Base-by-base conservation (phyloP, 2,113 vertebrate genomes). In the Ceuthmochares aereus region DNA sequence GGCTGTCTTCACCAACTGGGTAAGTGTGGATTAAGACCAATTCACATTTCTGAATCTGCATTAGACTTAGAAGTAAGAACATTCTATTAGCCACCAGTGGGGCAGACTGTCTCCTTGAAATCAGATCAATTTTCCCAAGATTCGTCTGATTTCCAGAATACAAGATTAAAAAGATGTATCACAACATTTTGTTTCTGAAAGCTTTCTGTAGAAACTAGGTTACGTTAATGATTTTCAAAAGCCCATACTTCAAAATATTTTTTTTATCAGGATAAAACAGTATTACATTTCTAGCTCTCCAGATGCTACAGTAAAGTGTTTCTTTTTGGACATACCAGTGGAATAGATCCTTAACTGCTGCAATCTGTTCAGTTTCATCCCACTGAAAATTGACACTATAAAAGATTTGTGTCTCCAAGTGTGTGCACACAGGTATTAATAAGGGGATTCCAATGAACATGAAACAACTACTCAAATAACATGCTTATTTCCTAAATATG, bases 1-100 rank as follows among this genome's bases (percentile, higher is more conserved):
- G 98, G 19, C 99, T 99, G 69, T 99, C 99, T 89, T 99, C 99
- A 25, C 99, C 99, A 93, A 99, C 99, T 7, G 99, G 99, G 92
- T 99, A 99, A 3, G 99, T 99, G 95, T 99, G 99, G 88, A 99
- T 98, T 85, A 99, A 98, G 49, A 99, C 99, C 92, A 99, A 97
- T n/a, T 99, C 99, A 96, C 99, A 99, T 91, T 99, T 99, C 97
- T 99, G 99, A 97, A 99, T 99, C 96, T 99, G 98, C 99, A 99
- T 99, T 69, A 99, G 98, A 95, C 99, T 99, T 90, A 93, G 93
- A 95, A 94, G 93, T 2, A 63, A 95, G 94, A 92, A 26, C 3
- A 69, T 76, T 47, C 20, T 63, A 9, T 62, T 95, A 95, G 52
- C 1, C 21, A 56, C 10, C 56, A 72, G 19, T 0, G 3, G n/a